Evolutionary conservation across 2,797 vertebrate species (phyloP).

Genomic region (Thunnus albacares): DNA sequence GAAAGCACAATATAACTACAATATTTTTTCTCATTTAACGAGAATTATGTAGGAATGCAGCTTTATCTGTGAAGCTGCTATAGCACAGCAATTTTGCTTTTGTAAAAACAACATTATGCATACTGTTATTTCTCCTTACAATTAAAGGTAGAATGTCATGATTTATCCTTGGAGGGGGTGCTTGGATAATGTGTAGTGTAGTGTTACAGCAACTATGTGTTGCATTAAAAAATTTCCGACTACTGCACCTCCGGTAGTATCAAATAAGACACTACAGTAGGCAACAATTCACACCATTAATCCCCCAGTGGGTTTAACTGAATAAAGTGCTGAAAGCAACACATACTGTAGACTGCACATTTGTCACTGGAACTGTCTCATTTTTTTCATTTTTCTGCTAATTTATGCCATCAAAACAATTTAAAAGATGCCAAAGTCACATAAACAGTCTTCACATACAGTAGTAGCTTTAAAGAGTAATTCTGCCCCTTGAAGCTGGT

Average conservation of each 20-base stretch:
- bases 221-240: too few relatives aligned
- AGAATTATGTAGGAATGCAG: too few relatives aligned
- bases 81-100: background rate
- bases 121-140: background rate
- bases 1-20: background rate
- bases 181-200: background rate
- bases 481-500: background rate
- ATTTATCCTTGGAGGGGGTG: too few relatives aligned
- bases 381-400: conserved; percentile 4
- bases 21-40: background rate
- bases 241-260: background rate
- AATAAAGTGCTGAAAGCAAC: conserved; percentile 1
- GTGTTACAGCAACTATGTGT: background rate
- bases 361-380: background rate
- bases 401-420: background rate
- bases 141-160: too few relatives aligned
- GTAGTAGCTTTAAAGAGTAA: conserved; percentile 9
- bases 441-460: background rate
- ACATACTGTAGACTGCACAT: background rate
- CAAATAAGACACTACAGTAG: background rate
- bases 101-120: background rate
- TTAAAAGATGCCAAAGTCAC: background rate
- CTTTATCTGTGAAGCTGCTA: background rate
- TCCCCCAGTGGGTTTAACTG: background rate
- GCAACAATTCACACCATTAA: background rate